These are phyloP conservation scores for Pseudococcus jackbeardsleyi DNA, from an alignment of 2,888 invertebrate species.

Conservation along the genomic window DNA sequence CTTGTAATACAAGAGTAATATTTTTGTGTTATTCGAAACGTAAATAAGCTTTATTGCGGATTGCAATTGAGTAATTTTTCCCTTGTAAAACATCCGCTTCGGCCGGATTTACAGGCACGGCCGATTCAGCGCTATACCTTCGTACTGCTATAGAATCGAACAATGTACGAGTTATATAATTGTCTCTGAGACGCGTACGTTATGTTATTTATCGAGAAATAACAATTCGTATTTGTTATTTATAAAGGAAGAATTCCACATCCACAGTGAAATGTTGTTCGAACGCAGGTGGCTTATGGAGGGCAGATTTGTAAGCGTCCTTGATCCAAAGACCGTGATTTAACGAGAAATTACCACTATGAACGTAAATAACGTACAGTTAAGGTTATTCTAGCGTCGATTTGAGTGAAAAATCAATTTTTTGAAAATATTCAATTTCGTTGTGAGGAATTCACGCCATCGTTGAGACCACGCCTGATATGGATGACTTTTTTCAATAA, in stretches of 20 bases:
- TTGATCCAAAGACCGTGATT: slow-evolving; percentile 54
- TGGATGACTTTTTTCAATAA: slow-evolving; percentile 7
- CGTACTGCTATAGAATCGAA: background rate
- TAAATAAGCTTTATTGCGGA: slow-evolving; percentile 7
- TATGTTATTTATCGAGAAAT: slow-evolving; percentile 51
- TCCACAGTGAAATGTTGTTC: slow-evolving; percentile 46
- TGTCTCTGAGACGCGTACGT: background rate
- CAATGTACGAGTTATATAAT: slow-evolving; percentile 49
- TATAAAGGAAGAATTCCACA: slow-evolving; percentile 47
- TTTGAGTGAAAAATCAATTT: background rate
- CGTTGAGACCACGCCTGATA: background rate
- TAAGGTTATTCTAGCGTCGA: background rate
- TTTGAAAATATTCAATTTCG: background rate
- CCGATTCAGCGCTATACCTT: background rate
- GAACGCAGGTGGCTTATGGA: slow-evolving; percentile 48
- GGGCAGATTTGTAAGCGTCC: slow-evolving; percentile 51
- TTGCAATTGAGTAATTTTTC: slow-evolving; percentile 26
- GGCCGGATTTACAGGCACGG: slow-evolving; percentile 27
- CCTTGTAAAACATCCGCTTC: background rate
- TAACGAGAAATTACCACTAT: slow-evolving; percentile 23
- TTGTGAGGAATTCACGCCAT: background rate
- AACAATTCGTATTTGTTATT: slow-evolving; percentile 49
- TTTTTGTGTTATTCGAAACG: background rate
- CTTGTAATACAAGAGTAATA: background rate
- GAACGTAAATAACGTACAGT: slow-evolving; percentile 15